A percentile compares a stretch with the other conserved stretches of the same genome.
These are phyloP conservation scores for Helicoverpa assulta DNA, from an alignment of 2,888 invertebrate genomes.

Conservation along the genomic window DNA sequence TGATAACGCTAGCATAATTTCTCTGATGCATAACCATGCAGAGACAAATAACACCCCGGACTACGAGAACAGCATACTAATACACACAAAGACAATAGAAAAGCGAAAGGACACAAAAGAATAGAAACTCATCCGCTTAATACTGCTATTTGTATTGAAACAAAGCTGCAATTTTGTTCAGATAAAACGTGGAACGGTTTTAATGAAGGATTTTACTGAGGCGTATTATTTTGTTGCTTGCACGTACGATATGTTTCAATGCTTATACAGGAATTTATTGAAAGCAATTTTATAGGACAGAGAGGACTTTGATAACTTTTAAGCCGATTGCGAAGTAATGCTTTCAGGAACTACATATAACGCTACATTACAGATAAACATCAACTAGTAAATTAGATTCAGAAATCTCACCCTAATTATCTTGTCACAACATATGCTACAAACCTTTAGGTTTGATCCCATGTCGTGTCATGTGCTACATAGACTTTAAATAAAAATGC, in stretches of 20 bases:
- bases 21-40: conserved; percentile 26
- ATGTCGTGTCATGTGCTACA: too few species aligned
- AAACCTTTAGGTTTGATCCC: too few species aligned
- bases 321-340: not conserved
- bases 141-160: conserved; percentile 47
- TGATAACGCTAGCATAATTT: conserved; percentile 15
- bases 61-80: conserved; percentile 40
- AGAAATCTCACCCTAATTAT: too few species aligned
- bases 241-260: not conserved
- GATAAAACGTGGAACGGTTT: conserved; percentile 33
- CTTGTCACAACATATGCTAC: too few species aligned
- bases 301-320: not conserved
- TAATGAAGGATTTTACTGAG: conserved; percentile 24
- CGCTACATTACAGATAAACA: not conserved
- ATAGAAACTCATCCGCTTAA: conserved; percentile 53
- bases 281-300: not conserved
- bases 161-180: conserved; percentile 40
- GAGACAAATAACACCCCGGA: conserved; percentile 28
- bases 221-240: conserved; percentile 2
- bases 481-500: too few species aligned
- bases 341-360: not conserved
- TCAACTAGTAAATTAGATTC: too few species aligned
- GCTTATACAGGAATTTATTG: not conserved
- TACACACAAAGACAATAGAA: conserved; percentile 48
- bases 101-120: conserved; percentile 56